These are phyloP conservation scores for Halictus quadricinctus DNA, from an alignment of 2,888 invertebrate species.

Conservation along the genomic window DNA sequence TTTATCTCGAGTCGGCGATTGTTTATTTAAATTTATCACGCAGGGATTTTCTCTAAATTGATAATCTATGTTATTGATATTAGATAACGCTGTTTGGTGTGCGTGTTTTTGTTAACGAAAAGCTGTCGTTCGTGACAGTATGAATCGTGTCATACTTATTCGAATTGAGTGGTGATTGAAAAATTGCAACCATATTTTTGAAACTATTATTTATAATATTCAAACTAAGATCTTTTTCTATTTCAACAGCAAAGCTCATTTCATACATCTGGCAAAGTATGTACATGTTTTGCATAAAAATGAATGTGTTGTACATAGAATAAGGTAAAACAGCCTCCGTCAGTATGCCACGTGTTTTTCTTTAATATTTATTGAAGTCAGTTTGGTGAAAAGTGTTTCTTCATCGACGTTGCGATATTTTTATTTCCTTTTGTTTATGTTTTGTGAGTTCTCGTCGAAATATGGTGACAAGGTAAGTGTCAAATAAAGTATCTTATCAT, in stretches of 20 bases:
- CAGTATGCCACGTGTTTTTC: not conserved
- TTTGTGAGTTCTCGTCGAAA: constrained; percentile 19
- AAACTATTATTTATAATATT: not conserved
- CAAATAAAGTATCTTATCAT: constrained; percentile 32
- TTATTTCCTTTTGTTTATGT: not conserved
- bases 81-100: constrained; percentile 6
- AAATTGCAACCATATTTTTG: not conserved
- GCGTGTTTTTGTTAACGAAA: not conserved
- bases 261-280: constrained; percentile 29
- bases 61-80: not conserved
- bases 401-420: not conserved
- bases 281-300: not conserved
- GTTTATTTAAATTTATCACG: not conserved
- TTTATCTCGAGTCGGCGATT: not conserved
- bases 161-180: not conserved
- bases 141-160: not conserved
- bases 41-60: not conserved
- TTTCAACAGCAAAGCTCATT: not conserved
- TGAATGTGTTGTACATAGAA: not conserved
- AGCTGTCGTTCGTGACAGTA: not conserved
- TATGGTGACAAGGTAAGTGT: constrained; percentile 38
- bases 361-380: not conserved
- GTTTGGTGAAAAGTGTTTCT: not conserved
- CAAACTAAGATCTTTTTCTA: not conserved
- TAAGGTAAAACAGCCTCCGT: constrained; percentile 2